Percentiles rank a stretch among this genome's conserved stretches.
These are phyloP conservation scores for Phytoseiulus persimilis DNA, from an alignment of 2,888 invertebrate genomes.

Conservation along the genomic window DNA sequence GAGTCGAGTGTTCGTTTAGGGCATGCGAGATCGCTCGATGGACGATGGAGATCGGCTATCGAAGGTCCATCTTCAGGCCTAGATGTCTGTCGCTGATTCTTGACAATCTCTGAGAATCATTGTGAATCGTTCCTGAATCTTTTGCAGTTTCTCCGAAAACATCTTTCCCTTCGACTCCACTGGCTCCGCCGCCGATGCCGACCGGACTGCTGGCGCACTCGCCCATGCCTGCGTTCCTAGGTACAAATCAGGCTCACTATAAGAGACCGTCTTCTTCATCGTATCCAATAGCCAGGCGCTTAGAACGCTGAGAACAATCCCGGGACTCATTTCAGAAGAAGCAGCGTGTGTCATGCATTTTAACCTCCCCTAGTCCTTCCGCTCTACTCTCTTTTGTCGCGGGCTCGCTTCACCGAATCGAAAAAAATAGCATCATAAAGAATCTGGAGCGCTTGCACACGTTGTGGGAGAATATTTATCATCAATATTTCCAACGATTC, in stretches of 20 bases:
- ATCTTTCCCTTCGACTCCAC: slow-evolving; percentile 20
- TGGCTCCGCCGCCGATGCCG: slow-evolving; percentile 34
- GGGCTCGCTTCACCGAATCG: too few relatives aligned
- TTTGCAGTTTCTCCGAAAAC: slow-evolving; percentile 9
- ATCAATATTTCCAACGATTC: too few relatives aligned
- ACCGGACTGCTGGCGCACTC: slow-evolving; percentile 22
- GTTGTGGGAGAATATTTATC: too few relatives aligned
- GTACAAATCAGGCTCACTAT: not conserved
- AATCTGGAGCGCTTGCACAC: too few relatives aligned
- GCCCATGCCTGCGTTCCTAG: slow-evolving; percentile 37
- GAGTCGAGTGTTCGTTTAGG: not conserved
- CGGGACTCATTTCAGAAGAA: not conserved
- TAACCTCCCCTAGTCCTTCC: not conserved
- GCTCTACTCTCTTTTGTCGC: not conserved
- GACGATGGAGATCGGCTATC: too few relatives aligned
- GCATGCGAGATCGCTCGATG: not conserved
- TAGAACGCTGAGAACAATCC: not conserved
- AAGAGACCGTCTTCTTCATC: not conserved
- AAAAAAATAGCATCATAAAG: too few relatives aligned
- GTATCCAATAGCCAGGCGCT: not conserved
- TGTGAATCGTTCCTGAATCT: not conserved
- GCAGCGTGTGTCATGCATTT: not conserved
- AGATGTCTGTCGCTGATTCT: too few relatives aligned
- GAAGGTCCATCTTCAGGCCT: too few relatives aligned
- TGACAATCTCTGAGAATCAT: too few relatives aligned